Conservation (phyloP, 2,888 invertebrate genomes). For the Philereme vetulata region DNA sequence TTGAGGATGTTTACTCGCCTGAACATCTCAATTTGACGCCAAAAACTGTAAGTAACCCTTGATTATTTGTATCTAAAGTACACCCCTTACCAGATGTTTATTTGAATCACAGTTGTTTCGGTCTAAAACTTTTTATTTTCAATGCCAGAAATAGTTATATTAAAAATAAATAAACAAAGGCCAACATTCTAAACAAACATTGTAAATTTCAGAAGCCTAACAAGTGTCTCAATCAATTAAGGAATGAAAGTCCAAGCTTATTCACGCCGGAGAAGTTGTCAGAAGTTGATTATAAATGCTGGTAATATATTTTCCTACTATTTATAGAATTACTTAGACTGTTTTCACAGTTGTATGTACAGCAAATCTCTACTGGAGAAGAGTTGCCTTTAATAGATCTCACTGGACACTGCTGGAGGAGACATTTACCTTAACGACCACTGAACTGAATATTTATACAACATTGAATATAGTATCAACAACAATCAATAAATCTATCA, state of each 20-base stretch:
- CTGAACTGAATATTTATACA: no score
- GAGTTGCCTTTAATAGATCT: no score
- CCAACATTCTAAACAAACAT: constrained; percentile 2
- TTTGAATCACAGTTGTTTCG: no score
- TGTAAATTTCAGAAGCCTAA: constrained; percentile 54
- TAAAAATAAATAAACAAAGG: constrained; percentile 6
- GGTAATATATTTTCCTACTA: constrained; percentile 44
- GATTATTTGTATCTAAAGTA: constrained; percentile 1
- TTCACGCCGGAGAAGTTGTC: constrained; percentile 62
- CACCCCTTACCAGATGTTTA: not conserved
- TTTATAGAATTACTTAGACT: no score
- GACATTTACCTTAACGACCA: no score
- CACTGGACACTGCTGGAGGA: no score
- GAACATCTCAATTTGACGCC: constrained; percentile 78
- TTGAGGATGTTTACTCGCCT: constrained; percentile 77
- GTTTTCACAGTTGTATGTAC: no score
- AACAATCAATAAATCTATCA: no score
- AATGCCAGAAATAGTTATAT: no score
- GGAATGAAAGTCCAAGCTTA: constrained; percentile 61
- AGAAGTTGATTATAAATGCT: constrained; percentile 65
- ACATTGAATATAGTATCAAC: no score
- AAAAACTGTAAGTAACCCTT: constrained; percentile 63
- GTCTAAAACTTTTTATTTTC: no score
- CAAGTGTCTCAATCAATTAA: constrained; percentile 47
- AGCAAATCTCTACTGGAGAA: no score